Percentiles rank a stretch among this genome's conserved stretches.
Conservation (phyloP, 2,888 invertebrate species). For the Polydrusus pterygomalis region DNA sequence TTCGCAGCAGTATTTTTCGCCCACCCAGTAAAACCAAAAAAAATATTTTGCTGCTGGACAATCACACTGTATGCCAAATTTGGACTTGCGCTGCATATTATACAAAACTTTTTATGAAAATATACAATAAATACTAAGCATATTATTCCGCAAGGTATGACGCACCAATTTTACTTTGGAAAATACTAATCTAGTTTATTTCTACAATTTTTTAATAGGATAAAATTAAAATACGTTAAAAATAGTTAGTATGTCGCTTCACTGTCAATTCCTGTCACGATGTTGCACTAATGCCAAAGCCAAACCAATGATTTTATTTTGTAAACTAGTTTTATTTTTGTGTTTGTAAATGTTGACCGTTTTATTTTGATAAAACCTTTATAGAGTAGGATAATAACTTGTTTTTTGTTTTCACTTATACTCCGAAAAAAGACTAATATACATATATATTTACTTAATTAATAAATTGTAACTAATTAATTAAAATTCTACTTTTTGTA, state of each 20-base stretch:
- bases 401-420: slow-evolving; percentile 10
- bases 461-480: slow-evolving; percentile 3
- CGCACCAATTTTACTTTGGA: slow-evolving; percentile 1
- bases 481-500: neutral
- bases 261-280: slow-evolving; percentile 42
- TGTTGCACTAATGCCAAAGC: slow-evolving; percentile 47
- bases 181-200: neutral
- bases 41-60: too few relatives aligned
- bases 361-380: slow-evolving; percentile 25
- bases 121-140: neutral
- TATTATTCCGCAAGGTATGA: neutral
- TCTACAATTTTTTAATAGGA: neutral
- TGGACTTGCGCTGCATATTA: too few relatives aligned
- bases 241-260: slow-evolving; percentile 36
- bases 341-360: slow-evolving; percentile 39
- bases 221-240: slow-evolving; percentile 11
- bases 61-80: too few relatives aligned
- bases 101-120: too few relatives aligned
- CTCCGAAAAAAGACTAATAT: slow-evolving; percentile 12
- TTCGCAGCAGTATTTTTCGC: too few relatives aligned
- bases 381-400: slow-evolving; percentile 22
- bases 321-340: slow-evolving; percentile 41
- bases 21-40: too few relatives aligned
- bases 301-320: slow-evolving; percentile 43
- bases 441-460: slow-evolving; percentile 9